These are phyloP conservation scores for Tenrec ecaudatus DNA, from an alignment of 2,113 vertebrate species.

Conservation along the genomic window DNA sequence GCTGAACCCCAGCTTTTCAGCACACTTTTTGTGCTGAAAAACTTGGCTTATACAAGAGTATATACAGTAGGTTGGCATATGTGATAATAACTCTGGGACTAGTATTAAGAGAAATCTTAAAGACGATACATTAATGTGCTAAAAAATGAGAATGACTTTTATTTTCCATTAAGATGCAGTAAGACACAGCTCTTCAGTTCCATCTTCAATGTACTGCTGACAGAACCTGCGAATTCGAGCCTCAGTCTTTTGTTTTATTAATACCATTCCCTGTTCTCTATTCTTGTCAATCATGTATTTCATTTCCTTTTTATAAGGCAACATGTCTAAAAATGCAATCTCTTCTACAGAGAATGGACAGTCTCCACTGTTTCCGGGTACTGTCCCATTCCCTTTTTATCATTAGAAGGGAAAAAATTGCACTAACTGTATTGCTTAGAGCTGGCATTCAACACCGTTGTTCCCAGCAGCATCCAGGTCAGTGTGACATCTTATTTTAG, in stretches of 20 bases:
- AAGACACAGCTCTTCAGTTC: not conserved
- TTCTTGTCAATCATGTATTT: constrained; percentile 1
- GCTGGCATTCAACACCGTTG: not conserved
- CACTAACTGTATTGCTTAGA: no score
- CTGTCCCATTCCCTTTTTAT: not conserved
- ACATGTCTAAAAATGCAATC: no score
- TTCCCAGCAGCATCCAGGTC: not conserved
- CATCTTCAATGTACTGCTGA: not conserved
- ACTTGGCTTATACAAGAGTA: no score
- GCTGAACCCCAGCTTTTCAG: no score
- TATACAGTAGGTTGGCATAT: constrained; percentile 7
- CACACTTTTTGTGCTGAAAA: no score
- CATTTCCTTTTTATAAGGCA: not conserved
- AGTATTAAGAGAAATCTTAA: not conserved
- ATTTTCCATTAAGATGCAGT: not conserved
- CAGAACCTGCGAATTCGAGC: not conserved
- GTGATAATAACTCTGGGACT: not conserved
- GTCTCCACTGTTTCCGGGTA: not conserved
- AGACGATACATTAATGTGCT: constrained; percentile 3
- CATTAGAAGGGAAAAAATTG: not conserved
- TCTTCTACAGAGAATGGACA: constrained; percentile 10
- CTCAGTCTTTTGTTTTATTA: not conserved
- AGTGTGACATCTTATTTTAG: not conserved
- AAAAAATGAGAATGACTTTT: not conserved
- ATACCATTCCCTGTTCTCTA: not conserved